Base-by-base conservation (phyloP, 2,888 invertebrate genomes). In the Mythimna vitellina region DNA sequence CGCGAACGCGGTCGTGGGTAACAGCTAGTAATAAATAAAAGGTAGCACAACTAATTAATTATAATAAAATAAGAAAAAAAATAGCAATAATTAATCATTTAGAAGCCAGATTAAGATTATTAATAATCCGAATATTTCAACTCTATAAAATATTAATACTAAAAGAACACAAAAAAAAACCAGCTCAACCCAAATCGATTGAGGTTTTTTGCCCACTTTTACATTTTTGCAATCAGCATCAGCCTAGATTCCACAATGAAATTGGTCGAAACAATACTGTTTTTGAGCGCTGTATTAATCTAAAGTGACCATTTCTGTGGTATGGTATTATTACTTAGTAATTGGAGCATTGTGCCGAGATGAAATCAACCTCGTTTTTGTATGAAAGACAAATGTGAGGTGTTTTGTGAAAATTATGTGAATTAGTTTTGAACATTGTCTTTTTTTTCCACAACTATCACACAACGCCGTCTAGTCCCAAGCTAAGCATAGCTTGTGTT, bases 181-280 rank as follows among this genome's bases (percentile, higher is more conserved):
- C 62, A 20, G 22, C 10, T 69, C 58, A 60, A 66, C 66, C 63
- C 32, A 66, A 66, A 83, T 74, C 65, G 32, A 67, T 60, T 14
- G 10, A 76, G 58, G 66, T 58, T 62, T 62, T 61, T 72, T 76
- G 54, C 65, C 53, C 56, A 78, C 78, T 76, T 83, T 74, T 77
- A 54, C 61, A 71, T 65, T 72, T 38, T 72, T 35, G 73, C 78
- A 80, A 86, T 82, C 77, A 70, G 42, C 54, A 63, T 65, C 80
- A 84, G 70, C 84, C 87, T 76, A 88, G 82, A 82, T 89, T 78
- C 76, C 61, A 65, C 83, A 83, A 85, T 83, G 82, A 70, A 84
- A 78, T 83, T 80, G 81, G 71, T 80, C 77, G 75, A 86, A 87
- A 88, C 87, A 85, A 87, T 87, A 84, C 80, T 60, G 81, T 78